Conservation (phyloP, 2,113 vertebrate genomes). For the Synchiropus splendidus region DNA sequence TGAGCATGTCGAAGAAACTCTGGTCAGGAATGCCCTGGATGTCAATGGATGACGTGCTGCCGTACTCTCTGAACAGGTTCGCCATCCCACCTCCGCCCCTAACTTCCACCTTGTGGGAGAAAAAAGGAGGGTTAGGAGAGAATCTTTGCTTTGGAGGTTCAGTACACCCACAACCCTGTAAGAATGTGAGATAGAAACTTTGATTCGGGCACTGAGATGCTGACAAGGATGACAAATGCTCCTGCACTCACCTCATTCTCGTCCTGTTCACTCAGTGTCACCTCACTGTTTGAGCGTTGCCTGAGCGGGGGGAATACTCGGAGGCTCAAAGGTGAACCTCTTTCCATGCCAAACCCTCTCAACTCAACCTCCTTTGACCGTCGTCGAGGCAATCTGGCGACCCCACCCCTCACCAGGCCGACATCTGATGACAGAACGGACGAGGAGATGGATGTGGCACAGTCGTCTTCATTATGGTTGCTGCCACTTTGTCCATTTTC, state of each 20-base stretch:
- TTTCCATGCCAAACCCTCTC: constrained; percentile 62
- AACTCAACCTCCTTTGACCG: constrained; percentile 80
- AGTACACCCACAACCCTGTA: too few relatives aligned
- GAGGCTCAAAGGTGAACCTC: constrained; percentile 59
- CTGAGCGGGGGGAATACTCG: constrained; percentile 65
- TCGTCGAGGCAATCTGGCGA: constrained; percentile 60
- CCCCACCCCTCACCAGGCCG: constrained; percentile 40
- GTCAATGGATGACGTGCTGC: constrained; percentile 92
- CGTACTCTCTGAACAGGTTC: constrained; percentile 79
- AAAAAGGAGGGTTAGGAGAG: neutral
- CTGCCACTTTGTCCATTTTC: constrained; percentile 53
- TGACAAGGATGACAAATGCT: too few relatives aligned
- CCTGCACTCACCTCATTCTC: constrained; percentile 49
- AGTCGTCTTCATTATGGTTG: constrained; percentile 42
- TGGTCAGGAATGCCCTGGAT: constrained; percentile 80
- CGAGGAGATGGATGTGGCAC: constrained; percentile 24
- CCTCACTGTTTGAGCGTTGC: constrained; percentile 86
- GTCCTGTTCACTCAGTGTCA: constrained; percentile 86
- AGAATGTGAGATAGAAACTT: too few relatives aligned
- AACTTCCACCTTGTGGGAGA: constrained; percentile 41
- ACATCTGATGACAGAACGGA: constrained; percentile 35
- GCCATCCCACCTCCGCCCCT: constrained; percentile 37
- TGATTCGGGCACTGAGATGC: too few relatives aligned
- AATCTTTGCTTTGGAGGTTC: too few relatives aligned
- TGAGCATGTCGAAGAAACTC: constrained; percentile 85